Percentiles rank a stretch among this genome's conserved stretches.
phyloP scores from a whole-genome alignment of 2,888 invertebrate genomes.

The Diaprepes abbreviatus region DNA sequence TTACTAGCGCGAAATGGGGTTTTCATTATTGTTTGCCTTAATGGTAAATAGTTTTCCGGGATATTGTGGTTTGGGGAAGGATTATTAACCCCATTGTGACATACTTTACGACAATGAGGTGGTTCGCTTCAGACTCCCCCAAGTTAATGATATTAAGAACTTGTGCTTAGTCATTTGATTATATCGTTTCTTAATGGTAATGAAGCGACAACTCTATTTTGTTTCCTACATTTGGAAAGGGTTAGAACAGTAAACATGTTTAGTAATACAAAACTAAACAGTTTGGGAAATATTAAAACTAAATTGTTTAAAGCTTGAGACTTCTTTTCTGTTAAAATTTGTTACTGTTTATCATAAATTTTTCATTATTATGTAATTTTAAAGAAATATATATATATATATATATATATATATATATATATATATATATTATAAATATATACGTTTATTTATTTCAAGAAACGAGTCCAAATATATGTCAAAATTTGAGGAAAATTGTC shows the following conservation, averaged over 20 bases:
- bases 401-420: too few relatives aligned
- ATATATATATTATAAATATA: too few relatives aligned
- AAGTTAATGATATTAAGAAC: slow-evolving; percentile 44
- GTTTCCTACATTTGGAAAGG: neutral
- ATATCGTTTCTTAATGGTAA: slow-evolving; percentile 44
- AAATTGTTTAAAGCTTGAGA: too few relatives aligned
- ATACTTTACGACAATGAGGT: slow-evolving; percentile 43
- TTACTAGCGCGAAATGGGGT: slow-evolving; percentile 24
- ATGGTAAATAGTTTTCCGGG: slow-evolving; percentile 48
- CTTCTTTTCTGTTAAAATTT: too few relatives aligned
- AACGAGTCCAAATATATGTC: too few relatives aligned
- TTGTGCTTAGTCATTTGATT: slow-evolving; percentile 48
- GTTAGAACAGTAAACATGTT: neutral
- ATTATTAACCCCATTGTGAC: slow-evolving; percentile 48
- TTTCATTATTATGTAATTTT: too few relatives aligned
- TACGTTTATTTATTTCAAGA: too few relatives aligned
- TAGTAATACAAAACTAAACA: neutral
- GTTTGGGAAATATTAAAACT: too few relatives aligned
- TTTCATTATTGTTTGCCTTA: slow-evolving; percentile 36
- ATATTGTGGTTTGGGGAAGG: slow-evolving; percentile 46
- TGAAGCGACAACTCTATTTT: slow-evolving; percentile 44
- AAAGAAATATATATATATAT: too few relatives aligned
- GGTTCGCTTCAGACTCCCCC: slow-evolving; percentile 40
- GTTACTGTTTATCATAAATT: too few relatives aligned
- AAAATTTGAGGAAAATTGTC: too few relatives aligned